Conservation (phyloP, 2,888 invertebrate genomes). For the Steinernema scapterisci region DNA sequence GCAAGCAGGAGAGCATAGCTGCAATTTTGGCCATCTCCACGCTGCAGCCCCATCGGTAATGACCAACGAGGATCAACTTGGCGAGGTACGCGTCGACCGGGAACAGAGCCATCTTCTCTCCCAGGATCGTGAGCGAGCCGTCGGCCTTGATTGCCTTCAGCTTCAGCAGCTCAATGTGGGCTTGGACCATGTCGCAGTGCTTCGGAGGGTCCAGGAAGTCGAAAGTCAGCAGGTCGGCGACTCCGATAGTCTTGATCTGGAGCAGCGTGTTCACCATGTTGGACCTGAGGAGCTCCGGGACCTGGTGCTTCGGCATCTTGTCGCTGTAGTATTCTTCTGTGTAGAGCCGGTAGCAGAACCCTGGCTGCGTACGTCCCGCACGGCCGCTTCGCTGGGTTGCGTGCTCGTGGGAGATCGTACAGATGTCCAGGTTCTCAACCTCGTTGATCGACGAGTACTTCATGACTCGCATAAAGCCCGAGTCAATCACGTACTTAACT, state of each 20-base stretch:
- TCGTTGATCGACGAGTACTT: background rate
- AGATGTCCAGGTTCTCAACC: background rate
- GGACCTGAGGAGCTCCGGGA: slow-evolving; percentile 1
- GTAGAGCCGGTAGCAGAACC: slow-evolving; percentile 5
- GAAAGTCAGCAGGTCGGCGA: slow-evolving; percentile 4
- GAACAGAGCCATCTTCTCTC: slow-evolving; percentile 86
- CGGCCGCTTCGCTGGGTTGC: background rate
- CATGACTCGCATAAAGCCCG: slow-evolving; percentile 15
- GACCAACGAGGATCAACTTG: slow-evolving; percentile 97
- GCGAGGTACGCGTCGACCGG: slow-evolving; percentile 94
- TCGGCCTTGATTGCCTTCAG: slow-evolving; percentile 1
- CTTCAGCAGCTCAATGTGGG: slow-evolving; percentile 3
- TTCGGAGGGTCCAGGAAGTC: slow-evolving; percentile 16
- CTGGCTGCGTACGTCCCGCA: slow-evolving; percentile 9
- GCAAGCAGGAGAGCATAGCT: slow-evolving; percentile 81
- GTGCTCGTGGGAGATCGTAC: slow-evolving; percentile 12
- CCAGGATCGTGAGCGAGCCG: background rate
- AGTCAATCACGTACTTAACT: slow-evolving; percentile 2
- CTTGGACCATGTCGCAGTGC: background rate
- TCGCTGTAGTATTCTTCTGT: slow-evolving; percentile 2
- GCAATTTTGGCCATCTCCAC: slow-evolving; percentile 96
- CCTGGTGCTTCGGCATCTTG: slow-evolving; percentile 25
- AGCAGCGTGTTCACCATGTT: slow-evolving; percentile 9
- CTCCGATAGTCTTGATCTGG: slow-evolving; percentile 10
- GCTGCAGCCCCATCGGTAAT: slow-evolving; percentile 86